Conservation (phyloP, 2,797 vertebrate species). For the Arrhamphus sclerolepis region DNA sequence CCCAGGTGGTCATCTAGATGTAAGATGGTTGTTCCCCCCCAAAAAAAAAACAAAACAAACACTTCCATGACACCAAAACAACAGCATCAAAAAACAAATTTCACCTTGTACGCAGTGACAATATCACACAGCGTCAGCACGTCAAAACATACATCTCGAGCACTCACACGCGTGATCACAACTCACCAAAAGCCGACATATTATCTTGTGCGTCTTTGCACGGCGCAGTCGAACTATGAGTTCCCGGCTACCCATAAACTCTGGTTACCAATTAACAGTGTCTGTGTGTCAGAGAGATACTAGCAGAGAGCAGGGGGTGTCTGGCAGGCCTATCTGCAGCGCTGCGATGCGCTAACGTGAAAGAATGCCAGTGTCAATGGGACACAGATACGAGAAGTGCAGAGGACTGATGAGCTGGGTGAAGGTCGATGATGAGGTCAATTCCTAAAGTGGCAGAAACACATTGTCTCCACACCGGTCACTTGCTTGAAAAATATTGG, state of each 20-base stretch:
- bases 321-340: constrained; percentile 79
- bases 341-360: constrained; percentile 84
- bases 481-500: neutral
- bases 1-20: constrained; percentile 17
- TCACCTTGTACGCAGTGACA: neutral
- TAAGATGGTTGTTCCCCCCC: neutral
- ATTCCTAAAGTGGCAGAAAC: constrained; percentile 54
- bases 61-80: neutral
- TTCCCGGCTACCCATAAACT: constrained; percentile 66
- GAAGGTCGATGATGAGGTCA: constrained; percentile 82
- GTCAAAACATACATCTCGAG: constrained; percentile 20
- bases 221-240: constrained; percentile 49
- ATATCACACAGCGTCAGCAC: constrained; percentile 7
- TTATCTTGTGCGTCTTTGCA: constrained; percentile 57
- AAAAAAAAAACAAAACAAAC: constrained; percentile 1
- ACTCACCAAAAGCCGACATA: constrained; percentile 82
- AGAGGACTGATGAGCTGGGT: constrained; percentile 60
- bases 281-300: constrained; percentile 54
- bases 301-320: constrained; percentile 59
- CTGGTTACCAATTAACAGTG: constrained; percentile 75
- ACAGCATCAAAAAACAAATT: neutral
- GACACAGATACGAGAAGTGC: constrained; percentile 82
- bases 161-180: constrained; percentile 36
- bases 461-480: neutral
- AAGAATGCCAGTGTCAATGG: constrained; percentile 83